phyloP scores from a whole-genome alignment of 2,797 vertebrate species.

The Lutra lutra region DNA sequence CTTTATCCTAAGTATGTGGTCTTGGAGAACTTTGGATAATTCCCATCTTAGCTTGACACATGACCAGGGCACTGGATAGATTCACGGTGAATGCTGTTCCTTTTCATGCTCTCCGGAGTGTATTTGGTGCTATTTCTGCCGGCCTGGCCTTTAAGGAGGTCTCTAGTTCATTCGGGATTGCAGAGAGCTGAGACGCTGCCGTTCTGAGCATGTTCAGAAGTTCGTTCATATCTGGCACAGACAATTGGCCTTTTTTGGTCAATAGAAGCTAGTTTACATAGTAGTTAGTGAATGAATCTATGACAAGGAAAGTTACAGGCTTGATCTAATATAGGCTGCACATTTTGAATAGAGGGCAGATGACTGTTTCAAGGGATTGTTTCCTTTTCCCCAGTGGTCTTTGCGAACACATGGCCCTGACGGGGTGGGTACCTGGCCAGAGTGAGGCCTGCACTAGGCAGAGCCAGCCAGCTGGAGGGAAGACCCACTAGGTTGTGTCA shows the following conservation, averaged over 20 bases:
- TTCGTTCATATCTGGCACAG: background rate
- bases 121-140: background rate
- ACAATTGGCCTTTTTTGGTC: background rate
- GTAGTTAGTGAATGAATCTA: background rate
- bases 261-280: background rate
- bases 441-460: background rate
- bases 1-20: background rate
- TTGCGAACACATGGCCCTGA: background rate
- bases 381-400: background rate
- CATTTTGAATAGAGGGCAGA: background rate
- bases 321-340: background rate
- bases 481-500: background rate
- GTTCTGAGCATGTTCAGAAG: background rate
- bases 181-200: background rate
- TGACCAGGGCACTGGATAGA: background rate
- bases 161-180: background rate
- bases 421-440: background rate
- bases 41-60: background rate
- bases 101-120: background rate
- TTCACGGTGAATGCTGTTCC: accelerated
- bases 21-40: background rate
- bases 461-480: background rate
- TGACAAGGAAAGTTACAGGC: background rate
- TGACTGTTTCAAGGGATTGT: background rate
- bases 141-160: background rate